Evolutionary conservation across 2,797 vertebrate genomes (phyloP), one percentile per base, ranked within the genome.

Genomic region (Lepus townsendii): DNA sequence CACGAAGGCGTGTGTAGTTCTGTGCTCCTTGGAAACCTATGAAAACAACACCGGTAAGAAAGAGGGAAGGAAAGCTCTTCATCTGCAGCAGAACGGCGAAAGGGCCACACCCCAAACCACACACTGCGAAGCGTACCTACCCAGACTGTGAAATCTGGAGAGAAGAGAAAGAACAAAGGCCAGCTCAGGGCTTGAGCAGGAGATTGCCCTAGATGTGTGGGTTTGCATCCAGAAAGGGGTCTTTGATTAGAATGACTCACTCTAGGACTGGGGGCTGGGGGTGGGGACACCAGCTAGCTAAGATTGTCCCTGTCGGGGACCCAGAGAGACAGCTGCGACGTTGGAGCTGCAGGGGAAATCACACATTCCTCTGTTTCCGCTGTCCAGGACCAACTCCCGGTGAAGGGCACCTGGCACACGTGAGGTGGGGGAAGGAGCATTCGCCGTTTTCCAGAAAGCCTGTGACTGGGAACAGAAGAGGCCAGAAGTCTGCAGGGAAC

Each of bases 371-470:
- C 42, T n/a, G 11, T 11, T 16, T 47, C 52, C 38, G 32, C 9
- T 2, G 19, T 52, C 47, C 26, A 60, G 87, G 71, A 10, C 14
- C 2, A 13, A 22, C n/a, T 79, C 63, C 30, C 9, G n/a, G 57
- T 35, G n/a, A 16, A 71, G 47, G 65, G 47, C 60, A 38, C 22
- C 5, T 14, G 13, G 4, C 66, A 5, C 17, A 32, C 3, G 76
- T 11, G 60, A 35, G 38, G 24, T 27, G 30, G 19, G 17, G 38
- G 47, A 72, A 62, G n/a, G 72, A 76, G 68, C 3, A 3, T 47
- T 90, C 75, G 24, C 30, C 88, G 3, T 85, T 90, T 88, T 71
- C 60, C 57, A 62, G 73, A 86, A 12, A 82, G 80, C 50, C 73
- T 90, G 32, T 22, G 35, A 57, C 60, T 66, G 17, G n/a, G 50